Percentiles rank a stretch among this genome's conserved stretches.
Conservation (phyloP, 2,113 vertebrate genomes). For the Chloebia gouldiae region DNA sequence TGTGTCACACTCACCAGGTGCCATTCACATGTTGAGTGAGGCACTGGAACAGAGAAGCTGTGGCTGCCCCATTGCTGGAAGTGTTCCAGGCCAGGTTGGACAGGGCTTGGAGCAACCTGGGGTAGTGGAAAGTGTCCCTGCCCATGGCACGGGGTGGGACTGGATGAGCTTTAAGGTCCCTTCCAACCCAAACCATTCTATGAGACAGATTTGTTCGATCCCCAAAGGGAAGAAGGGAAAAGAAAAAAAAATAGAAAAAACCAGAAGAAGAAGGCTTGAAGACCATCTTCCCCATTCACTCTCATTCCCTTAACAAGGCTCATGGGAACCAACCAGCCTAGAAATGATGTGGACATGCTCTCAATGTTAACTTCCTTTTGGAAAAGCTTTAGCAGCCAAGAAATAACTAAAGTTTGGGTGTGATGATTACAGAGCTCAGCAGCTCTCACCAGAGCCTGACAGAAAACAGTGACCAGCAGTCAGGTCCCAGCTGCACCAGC, state of each 20-base stretch:
- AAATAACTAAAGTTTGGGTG: background rate
- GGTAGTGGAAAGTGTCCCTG: background rate
- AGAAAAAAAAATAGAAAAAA: background rate
- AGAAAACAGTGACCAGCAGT: background rate
- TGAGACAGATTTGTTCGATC: background rate
- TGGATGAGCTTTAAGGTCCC: background rate
- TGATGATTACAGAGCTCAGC: background rate
- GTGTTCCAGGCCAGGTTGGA: background rate
- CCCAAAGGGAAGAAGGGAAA: background rate
- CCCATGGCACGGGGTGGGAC: background rate
- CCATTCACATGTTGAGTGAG: background rate
- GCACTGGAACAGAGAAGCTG: background rate
- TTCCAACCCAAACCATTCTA: background rate
- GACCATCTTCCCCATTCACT: background rate
- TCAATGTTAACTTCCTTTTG: background rate
- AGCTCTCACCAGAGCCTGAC: background rate
- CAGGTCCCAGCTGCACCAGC: background rate
- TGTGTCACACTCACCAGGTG: background rate
- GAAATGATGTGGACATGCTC: background rate
- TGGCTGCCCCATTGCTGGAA: background rate
- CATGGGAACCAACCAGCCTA: background rate
- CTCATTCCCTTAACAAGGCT: background rate
- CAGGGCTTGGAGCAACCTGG: background rate
- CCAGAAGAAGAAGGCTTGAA: background rate
- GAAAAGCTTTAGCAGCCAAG: background rate